Percentiles rank a stretch among this genome's conserved stretches.
These are phyloP conservation scores for Leptarthrus brevirostris DNA, from an alignment of 2,888 invertebrate genomes.

Conservation along the genomic window DNA sequence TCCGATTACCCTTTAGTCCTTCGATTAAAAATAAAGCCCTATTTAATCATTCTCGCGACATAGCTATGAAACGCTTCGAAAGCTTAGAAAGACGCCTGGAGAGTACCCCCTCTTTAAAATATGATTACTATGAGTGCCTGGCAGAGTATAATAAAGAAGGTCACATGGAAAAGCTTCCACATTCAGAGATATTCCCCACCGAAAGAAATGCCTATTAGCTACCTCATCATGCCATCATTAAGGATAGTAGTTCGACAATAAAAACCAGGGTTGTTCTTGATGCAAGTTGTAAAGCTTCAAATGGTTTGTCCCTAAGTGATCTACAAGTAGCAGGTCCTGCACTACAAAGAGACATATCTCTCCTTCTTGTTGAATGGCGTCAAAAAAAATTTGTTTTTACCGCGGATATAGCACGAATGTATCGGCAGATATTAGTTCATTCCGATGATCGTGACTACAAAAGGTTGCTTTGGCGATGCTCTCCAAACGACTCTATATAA, in stretches of 20 bases:
- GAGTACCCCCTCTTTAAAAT: too few relatives aligned
- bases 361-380: neutral
- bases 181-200: neutral
- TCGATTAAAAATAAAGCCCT: too few relatives aligned
- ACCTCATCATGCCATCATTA: neutral
- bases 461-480: too few relatives aligned
- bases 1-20: too few relatives aligned
- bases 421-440: neutral
- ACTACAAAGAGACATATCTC: neutral
- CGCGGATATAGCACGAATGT: neutral
- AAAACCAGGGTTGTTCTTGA: neutral
- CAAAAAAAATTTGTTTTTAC: neutral
- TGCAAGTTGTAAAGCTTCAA: neutral
- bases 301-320: neutral
- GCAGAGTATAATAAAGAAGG: too few relatives aligned
- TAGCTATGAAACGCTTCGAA: neutral
- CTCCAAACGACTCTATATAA: too few relatives aligned
- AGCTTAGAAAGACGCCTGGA: too few relatives aligned
- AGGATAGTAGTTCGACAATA: too few relatives aligned
- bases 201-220: neutral
- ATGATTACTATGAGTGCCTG: too few relatives aligned
- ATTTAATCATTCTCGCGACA: conserved; percentile 9
- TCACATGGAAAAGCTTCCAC: too few relatives aligned
- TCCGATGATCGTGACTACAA: neutral
- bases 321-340: neutral